phyloP scores from a whole-genome alignment of 1,140 invertebrate species.

The Heliothis subflexa region DNA sequence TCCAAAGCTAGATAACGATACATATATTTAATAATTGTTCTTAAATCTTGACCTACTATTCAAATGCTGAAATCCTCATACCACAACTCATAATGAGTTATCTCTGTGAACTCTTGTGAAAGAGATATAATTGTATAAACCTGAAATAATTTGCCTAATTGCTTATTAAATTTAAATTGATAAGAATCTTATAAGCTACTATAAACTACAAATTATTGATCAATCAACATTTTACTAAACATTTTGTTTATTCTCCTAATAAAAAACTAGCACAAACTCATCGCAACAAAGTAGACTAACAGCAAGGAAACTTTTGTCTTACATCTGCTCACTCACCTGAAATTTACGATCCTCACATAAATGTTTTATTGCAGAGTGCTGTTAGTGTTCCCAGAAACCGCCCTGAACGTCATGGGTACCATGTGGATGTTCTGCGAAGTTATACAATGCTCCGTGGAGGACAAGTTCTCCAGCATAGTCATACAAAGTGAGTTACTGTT shows the following conservation, averaged over 20 bases:
- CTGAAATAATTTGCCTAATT: constrained; percentile 12
- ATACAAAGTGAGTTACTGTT: constrained; percentile 88
- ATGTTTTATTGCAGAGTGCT: constrained; percentile 87
- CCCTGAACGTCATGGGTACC: constrained; percentile 92
- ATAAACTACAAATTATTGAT: too few relatives aligned
- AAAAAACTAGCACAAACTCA: too few relatives aligned
- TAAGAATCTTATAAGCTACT: neutral
- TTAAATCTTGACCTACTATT: constrained; percentile 27
- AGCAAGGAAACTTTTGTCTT: neutral
- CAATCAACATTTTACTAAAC: too few relatives aligned
- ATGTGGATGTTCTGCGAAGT: constrained; percentile 92
- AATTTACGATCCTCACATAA: constrained; percentile 23
- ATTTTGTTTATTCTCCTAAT: too few relatives aligned
- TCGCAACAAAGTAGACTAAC: neutral
- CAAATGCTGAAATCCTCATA: neutral
- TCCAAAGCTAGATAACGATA: constrained; percentile 8
- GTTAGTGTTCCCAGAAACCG: constrained; percentile 91
- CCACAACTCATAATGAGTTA: constrained; percentile 1
- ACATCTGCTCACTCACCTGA: neutral
- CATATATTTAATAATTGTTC: neutral
- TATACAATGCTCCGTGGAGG: constrained; percentile 88
- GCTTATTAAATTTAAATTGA: neutral
- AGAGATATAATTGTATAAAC: neutral
- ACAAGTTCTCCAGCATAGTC: constrained; percentile 90
- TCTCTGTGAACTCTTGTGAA: constrained; percentile 25